Base-by-base conservation (phyloP, 2,888 invertebrate species). In the Germaria angustata region DNA sequence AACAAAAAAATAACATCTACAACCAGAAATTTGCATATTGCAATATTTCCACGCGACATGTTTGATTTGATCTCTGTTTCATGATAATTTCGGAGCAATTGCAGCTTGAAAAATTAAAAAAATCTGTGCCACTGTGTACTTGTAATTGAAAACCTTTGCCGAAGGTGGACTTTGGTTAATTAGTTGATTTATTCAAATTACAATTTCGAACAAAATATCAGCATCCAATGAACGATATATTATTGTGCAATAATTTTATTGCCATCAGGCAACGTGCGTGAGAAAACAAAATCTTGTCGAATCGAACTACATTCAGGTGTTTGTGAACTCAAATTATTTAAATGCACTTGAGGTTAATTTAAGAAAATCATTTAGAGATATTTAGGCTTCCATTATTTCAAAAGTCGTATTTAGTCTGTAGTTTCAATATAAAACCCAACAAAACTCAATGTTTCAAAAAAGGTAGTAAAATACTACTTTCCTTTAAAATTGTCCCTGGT, bases 121-220 rank as follows among this genome's bases (percentile, higher is more conserved):
- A 36, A 72, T 39, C 61, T 51, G 11, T 57, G 75, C 75, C 75
- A 57, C 75, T 65, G 61, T 61, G 59, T 36, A 39, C 11, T 57
- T 32, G 80, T 69, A 63, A 76, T 63, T 41, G 63, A 80, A 80
- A 65, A 76, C 69, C 76, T 80, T 76, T 39, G 41, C 39, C 17
- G 69, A 76, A 75, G 72, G 72, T 73, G 72, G 53, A 53, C 28
- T 63, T 71, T 46, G 34, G 20, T 46, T 71, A 78, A 78, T 78
- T 63, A 78, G 15, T 55, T 51, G 61, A 63, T 61, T 69, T 78
- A 71, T 71, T 46, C 17, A 59, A 63, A 63, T 44, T 61, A 44
- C 41, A 53, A 61, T 57, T 53, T 34, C 41, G 46, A 53, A 24
- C 15, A n/a, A 9, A 6, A 44, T 24, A 53, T 39, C 53, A 53